phyloP scores from a whole-genome alignment of 2,797 vertebrate species.

The Gastrophryne carolinensis region DNA sequence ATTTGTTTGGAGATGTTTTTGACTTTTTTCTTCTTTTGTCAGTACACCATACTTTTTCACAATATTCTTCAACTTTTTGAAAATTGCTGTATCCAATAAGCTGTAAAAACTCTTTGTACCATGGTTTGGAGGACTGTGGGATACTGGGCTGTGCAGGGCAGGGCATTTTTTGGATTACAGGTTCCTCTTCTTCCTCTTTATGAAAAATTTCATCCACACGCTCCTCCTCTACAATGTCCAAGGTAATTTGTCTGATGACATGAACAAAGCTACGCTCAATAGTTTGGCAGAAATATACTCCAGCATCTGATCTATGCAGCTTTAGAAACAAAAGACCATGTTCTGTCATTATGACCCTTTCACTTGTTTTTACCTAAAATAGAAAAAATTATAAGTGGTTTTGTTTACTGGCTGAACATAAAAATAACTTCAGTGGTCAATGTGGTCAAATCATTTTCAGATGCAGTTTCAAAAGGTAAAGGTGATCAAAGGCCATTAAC shows the following conservation, averaged over 20 bases:
- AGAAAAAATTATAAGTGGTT: not conserved
- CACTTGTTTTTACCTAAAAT: conserved; percentile 80
- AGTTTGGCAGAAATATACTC: conserved; percentile 90
- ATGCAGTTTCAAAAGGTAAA: too few species aligned
- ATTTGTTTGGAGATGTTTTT: conserved; percentile 79
- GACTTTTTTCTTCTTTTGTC: conserved; percentile 89
- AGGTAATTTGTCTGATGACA: conserved; percentile 77
- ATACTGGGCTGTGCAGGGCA: conserved; percentile 70
- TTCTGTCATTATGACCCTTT: conserved; percentile 83
- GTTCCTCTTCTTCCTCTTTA: conserved; percentile 68
- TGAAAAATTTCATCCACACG: conserved; percentile 77
- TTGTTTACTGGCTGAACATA: not conserved
- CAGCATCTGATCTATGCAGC: conserved; percentile 78
- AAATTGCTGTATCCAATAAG: conserved; percentile 92
- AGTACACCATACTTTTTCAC: conserved; percentile 94
- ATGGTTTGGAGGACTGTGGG: conserved; percentile 71
- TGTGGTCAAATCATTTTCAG: too few species aligned
- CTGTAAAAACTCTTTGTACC: conserved; percentile 97
- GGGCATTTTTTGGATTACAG: conserved; percentile 60
- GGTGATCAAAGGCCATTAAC: too few species aligned
- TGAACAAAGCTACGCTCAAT: conserved; percentile 91
- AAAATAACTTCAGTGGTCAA: too few species aligned
- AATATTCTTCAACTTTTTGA: conserved; percentile 92
- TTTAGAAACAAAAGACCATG: conserved; percentile 87
- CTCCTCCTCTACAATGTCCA: conserved; percentile 84